phyloP scores from a whole-genome alignment of 2,113 vertebrate genomes.

The Onychorhynchus coronatus region DNA sequence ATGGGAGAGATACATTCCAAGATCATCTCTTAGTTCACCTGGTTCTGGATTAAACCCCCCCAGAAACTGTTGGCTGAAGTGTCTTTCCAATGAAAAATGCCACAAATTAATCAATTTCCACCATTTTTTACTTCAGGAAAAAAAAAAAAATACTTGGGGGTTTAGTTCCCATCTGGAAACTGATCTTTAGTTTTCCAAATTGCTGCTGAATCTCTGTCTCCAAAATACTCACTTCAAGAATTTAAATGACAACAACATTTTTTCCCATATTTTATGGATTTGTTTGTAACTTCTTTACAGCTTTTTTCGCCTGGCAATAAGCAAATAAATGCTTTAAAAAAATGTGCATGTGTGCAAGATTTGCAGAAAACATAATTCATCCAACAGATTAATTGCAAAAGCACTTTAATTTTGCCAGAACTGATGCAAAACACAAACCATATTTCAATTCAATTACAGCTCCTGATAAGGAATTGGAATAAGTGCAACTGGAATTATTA shows the following conservation, averaged over 20 bases:
- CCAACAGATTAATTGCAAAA: not conserved
- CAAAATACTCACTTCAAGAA: not conserved
- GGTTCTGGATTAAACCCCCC: not conserved
- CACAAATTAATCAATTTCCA: not conserved
- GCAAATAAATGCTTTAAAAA: not conserved
- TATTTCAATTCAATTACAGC: not conserved
- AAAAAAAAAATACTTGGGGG: not conserved
- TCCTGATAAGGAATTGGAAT: not conserved
- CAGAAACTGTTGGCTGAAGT: not conserved
- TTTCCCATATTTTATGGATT: not conserved
- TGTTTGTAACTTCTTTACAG: not conserved
- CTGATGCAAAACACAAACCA: not conserved
- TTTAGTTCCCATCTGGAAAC: not conserved
- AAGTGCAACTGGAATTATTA: not conserved
- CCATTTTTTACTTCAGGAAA: not conserved
- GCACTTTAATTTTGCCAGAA: not conserved
- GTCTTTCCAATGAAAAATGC: not conserved
- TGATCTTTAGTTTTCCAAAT: not conserved
- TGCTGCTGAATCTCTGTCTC: not conserved
- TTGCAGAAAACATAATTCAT: not conserved
- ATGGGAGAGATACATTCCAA: not conserved
- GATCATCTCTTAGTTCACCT: not conserved
- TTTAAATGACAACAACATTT: not conserved
- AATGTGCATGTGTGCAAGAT: not conserved
- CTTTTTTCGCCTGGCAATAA: not conserved